Evolutionary conservation across 1,140 invertebrate species (phyloP), one percentile per base, ranked within the genome.

Genomic region (Hypothenemus hampei): DNA sequence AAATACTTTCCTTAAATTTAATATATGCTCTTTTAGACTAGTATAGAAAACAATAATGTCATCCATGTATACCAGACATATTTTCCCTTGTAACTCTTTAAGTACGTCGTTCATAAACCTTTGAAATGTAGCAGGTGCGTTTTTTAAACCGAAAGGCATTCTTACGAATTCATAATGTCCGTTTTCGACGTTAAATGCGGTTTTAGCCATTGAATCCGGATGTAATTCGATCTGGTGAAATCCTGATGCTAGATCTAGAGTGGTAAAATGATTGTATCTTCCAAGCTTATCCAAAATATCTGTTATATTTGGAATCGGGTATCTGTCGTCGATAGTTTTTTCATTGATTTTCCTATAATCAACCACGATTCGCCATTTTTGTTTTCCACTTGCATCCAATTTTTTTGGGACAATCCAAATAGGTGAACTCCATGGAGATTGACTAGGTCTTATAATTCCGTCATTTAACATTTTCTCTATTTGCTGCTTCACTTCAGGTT

Each of bases 231-330:
- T 65, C 64, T 81, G 77, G 62, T 71, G 75, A 63, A 75, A 81
- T 5, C 79, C 79, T 16, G 63, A 66, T 0, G 64, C 65, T 21
- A 78, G 52, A 64, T 73, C 72, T 8, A 72, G 36, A 0, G 67
- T 69, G 1, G 66, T 64, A 35, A 74, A 70, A 41, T 69, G 72
- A 22, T 63, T 35, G 3, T 67, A 61, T 1, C 70, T 64, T 1
- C 70, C 70, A 22, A 81, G 52, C 29, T 70, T 60, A 48, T 78
- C 71, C 35, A 82, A 57, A 4, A 72, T 69, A 11, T 75, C 71
- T 19, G 71, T 69, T 3, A 54, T 67, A 40, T 76, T 70, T 1
- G 79, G 78, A 5, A 82, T 39, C 0, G 79, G 78, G 59, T 53
- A 19, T 53, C 19, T 19, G 43, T 55, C 22, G 60, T 8, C 20